A percentile compares a stretch with the other conserved stretches of the same genome.
Evolutionary conservation across 2,113 vertebrate genomes (phyloP).

Genomic region (Laticauda laticaudata): DNA sequence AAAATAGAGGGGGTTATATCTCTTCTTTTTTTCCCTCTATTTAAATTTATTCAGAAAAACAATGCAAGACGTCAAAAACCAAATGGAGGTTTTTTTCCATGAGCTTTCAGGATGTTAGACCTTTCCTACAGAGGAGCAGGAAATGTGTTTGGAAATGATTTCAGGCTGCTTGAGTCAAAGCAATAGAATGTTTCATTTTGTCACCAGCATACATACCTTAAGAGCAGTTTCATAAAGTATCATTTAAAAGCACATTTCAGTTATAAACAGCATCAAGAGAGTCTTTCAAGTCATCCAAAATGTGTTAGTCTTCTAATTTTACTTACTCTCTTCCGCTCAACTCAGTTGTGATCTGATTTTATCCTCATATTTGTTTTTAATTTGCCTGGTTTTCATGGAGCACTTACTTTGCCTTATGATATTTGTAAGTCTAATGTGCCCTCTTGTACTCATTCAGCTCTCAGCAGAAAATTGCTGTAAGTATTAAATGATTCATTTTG

Average conservation of each 20-base stretch:
- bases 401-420: not conserved
- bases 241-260: not conserved
- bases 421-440: constrained; percentile 35
- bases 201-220: constrained; percentile 6
- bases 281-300: constrained; percentile 1
- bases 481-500: constrained; percentile 35
- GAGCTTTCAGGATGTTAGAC: constrained; percentile 26
- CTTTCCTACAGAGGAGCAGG: not conserved
- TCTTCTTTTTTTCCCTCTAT: not conserved
- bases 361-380: constrained; percentile 21
- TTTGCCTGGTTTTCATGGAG: constrained; percentile 13
- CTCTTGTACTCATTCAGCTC: constrained; percentile 52
- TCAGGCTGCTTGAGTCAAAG: not conserved
- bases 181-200: not conserved
- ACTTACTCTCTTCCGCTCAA: not conserved
- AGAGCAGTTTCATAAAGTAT: not conserved
- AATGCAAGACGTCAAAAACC: constrained; percentile 1
- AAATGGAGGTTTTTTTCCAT: not conserved
- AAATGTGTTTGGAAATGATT: constrained; percentile 20
- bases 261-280: constrained; percentile 3
- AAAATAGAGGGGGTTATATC: not conserved
- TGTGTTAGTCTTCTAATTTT: not conserved
- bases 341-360: constrained; percentile 25
- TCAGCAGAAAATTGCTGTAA: constrained; percentile 47
- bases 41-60: not conserved